Evolutionary conservation across 2,797 vertebrate species (phyloP).

Genomic region (Alectoris magna): DNA sequence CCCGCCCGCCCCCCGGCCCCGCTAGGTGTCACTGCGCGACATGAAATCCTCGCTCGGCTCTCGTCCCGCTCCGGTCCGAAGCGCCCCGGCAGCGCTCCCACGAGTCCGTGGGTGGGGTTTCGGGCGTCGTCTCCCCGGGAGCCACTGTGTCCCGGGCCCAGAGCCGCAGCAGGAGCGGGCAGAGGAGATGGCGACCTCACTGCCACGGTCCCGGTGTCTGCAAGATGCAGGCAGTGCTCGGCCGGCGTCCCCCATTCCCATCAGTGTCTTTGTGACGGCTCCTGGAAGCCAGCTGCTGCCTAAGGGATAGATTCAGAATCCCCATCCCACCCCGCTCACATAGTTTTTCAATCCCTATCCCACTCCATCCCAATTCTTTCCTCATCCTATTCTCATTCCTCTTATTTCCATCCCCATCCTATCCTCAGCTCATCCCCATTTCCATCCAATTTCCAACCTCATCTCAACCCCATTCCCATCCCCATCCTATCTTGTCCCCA

Average conservation of each 20-base stretch:
- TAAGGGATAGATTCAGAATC: not conserved
- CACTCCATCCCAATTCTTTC: not conserved
- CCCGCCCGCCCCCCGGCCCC: too few relatives aligned
- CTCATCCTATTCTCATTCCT: not conserved
- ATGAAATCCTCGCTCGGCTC: conserved; percentile 38
- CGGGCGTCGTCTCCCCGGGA: not conserved
- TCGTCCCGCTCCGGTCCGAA: not conserved
- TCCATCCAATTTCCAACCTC: not conserved
- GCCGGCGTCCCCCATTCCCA: rapidly evolving
- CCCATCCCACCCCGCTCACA: not conserved
- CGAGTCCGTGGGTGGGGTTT: not conserved
- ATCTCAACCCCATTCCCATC: not conserved
- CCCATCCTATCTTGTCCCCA: not conserved
- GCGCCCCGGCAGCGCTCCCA: not conserved
- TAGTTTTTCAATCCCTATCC: not conserved
- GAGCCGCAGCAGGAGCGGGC: not conserved
- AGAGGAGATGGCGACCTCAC: not conserved
- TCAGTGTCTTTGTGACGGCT: rapidly evolving
- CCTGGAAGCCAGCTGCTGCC: not conserved
- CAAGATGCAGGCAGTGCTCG: not conserved
- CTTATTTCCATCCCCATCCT: not conserved
- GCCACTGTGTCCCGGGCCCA: not conserved
- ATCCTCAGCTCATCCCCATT: not conserved
- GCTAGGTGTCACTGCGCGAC: conserved; percentile 73
- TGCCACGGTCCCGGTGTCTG: not conserved